phyloP scores from a whole-genome alignment of 2,797 vertebrate species.

The Chiropotes sagulatus region DNA sequence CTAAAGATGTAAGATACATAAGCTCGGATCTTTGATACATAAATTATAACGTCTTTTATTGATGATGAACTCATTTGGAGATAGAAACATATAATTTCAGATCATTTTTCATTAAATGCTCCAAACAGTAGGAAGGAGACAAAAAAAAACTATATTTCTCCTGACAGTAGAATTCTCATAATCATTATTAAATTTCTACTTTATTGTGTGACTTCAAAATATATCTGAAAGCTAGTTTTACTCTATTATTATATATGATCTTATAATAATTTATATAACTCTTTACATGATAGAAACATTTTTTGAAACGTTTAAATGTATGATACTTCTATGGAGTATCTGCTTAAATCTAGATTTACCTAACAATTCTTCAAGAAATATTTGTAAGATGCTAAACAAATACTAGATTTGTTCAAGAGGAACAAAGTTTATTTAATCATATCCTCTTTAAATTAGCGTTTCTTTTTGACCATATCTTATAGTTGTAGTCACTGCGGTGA shows the following conservation, averaged over 20 bases:
- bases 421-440: not conserved
- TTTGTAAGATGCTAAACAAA: not conserved
- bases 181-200: constrained; percentile 27
- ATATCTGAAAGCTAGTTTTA: not conserved
- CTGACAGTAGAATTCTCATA: not conserved
- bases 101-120: constrained; percentile 17
- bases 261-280: constrained; percentile 3
- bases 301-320: constrained; percentile 9
- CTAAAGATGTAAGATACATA: not conserved
- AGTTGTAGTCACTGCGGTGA: not conserved
- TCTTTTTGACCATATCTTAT: not conserved
- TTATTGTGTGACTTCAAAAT: constrained; percentile 36
- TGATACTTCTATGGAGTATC: not conserved
- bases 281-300: not conserved
- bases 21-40: constrained; percentile 6
- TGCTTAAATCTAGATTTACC: constrained; percentile 9
- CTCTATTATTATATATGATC: not conserved
- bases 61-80: constrained; percentile 62
- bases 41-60: constrained; percentile 47
- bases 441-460: not conserved
- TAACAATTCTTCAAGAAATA: not conserved
- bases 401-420: not conserved
- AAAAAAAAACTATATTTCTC: not conserved
- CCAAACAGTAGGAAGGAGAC: constrained; percentile 20
- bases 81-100: constrained; percentile 56